phyloP scores from a whole-genome alignment of 2,888 invertebrate genomes.

The Drosophila macrospina region DNA sequence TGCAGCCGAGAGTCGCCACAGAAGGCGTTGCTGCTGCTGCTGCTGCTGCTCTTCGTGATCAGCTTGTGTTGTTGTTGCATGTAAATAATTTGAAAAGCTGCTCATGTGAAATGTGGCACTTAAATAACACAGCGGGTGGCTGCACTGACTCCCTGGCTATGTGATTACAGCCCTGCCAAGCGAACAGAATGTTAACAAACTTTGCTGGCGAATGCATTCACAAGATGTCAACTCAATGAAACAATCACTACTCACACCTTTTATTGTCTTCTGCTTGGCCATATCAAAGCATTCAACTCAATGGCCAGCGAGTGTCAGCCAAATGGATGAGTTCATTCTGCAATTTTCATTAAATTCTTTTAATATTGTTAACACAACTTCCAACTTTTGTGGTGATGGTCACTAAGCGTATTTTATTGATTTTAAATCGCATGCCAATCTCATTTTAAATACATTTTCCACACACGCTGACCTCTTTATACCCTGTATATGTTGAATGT shows the following conservation, averaged over 20 bases:
- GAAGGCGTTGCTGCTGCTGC: conserved; percentile 32
- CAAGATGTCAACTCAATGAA: conserved; percentile 16
- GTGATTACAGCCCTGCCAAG: conserved; percentile 41
- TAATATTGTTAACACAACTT: conserved; percentile 9
- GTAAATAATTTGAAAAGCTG: conserved; percentile 78
- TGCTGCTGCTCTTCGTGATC: conserved; percentile 15
- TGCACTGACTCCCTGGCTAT: conserved; percentile 31
- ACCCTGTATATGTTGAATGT: neutral
- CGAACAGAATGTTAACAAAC: conserved; percentile 23
- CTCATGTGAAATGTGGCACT: conserved; percentile 80
- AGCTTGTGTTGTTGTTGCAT: conserved; percentile 52
- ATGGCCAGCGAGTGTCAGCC: neutral
- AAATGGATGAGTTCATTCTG: conserved; percentile 8
- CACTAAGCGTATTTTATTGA: conserved; percentile 64
- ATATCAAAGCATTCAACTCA: neutral
- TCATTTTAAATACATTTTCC: conserved; percentile 32
- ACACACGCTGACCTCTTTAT: conserved; percentile 9
- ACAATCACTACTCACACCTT: conserved; percentile 34
- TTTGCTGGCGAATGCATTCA: conserved; percentile 10
- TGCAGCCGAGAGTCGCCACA: conserved; percentile 20
- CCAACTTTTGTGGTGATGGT: neutral
- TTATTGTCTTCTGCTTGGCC: no score
- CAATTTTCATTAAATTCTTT: conserved; percentile 13
- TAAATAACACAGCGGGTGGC: conserved; percentile 76
- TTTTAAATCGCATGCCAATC: conserved; percentile 57